These are phyloP conservation scores for Pygathrix nemaeus DNA, from an alignment of 2,113 vertebrate species.

Conservation along the genomic window DNA sequence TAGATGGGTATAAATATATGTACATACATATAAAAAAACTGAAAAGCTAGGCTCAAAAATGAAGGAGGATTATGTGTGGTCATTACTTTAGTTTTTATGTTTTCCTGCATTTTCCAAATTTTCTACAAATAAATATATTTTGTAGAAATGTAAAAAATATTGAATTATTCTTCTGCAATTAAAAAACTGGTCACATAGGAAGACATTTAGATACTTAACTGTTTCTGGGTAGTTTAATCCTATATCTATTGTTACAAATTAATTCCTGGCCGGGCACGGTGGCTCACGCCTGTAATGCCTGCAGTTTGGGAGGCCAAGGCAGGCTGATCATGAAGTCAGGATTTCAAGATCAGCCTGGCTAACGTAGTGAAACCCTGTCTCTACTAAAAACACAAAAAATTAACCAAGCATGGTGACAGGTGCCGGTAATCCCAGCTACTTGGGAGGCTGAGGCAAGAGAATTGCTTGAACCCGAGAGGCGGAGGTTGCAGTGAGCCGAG, in stretches of 20 bases:
- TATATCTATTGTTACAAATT: conserved; percentile 15
- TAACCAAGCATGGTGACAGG: no score
- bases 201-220: conserved; percentile 5
- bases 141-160: not conserved
- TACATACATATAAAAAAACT: not conserved
- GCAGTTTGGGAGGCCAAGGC: no score
- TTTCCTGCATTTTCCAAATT: conserved; percentile 17
- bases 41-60: not conserved
- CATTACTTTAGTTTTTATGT: not conserved
- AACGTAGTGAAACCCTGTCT: no score
- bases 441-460: no score
- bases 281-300: no score
- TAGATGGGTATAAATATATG: accelerated
- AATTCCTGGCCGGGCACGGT: not conserved
- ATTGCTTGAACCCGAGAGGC: no score
- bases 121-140: not conserved
- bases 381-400: no score
- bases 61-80: not conserved
- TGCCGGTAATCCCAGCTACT: no score
- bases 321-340: no score
- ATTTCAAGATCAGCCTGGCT: no score
- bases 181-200: not conserved
- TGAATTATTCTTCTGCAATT: not conserved
- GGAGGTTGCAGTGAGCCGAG: no score
- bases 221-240: not conserved